Evolutionary conservation across 2,113 vertebrate genomes (phyloP), one percentile per base, ranked within the genome.

Genomic region (Lasiurus borealis): DNA sequence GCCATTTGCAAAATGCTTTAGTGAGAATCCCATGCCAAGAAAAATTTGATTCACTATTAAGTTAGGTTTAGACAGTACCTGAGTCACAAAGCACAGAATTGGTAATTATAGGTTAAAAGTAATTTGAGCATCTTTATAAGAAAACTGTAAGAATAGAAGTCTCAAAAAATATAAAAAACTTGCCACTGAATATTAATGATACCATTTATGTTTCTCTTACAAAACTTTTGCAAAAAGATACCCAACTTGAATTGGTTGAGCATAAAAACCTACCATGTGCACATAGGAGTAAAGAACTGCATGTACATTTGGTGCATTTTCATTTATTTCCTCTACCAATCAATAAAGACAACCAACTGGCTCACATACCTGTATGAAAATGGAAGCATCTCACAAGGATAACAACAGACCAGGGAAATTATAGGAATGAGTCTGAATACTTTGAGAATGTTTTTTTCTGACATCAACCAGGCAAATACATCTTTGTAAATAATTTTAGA

Each of bases 91-190:
- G 46, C 31, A 92, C n/a, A 80, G 10, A 91, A 29, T 3, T 88
- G 19, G 6, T 90, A 85, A 90, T 78, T 89, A 85, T 25, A 83
- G 6, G 40, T 93, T 90, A 88, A 84, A 92, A 87, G 1, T 82
- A 27, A 95, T 48, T 54, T 97, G 36, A 81, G 18, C 0, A 16
- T 71, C 54, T 91, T 94, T 84, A 84, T 83, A 92, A 83, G n/a
- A 77, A 93, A 93, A 36, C 54, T 73, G 9, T 25, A 2, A 85
- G 8, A 95, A 50, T 89, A 48, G 68, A 90, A 71, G 18, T 34
- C 21, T 87, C 88, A 85, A 92, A 46, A 25, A 93, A 91, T 66
- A 80, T 40, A 83, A 69, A 95, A 91, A 78, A 12, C 15, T 52
- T 88, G 48, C 50, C 29, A 68, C 0, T 19, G 2, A 2, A 12